Evolutionary conservation across 2,113 vertebrate species (phyloP).

Genomic region (Malaclemys terrapin): DNA sequence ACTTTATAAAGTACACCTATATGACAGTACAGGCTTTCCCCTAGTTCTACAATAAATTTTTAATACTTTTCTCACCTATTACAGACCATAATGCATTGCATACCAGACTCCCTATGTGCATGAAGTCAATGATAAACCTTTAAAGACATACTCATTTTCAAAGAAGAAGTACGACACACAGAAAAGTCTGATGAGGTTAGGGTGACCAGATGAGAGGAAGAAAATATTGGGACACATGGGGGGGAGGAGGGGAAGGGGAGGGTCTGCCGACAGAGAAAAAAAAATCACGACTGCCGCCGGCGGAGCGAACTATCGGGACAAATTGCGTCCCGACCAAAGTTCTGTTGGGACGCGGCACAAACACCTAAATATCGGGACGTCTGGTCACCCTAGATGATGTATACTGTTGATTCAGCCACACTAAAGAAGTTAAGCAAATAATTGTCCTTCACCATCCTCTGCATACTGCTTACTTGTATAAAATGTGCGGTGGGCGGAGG

Average conservation of each 20-base stretch:
- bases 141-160: not conserved
- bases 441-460: not conserved
- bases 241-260: too few relatives aligned
- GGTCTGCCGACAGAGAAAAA: too few relatives aligned
- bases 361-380: too few relatives aligned
- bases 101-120: not conserved
- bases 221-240: too few relatives aligned
- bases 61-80: not conserved
- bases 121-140: not conserved
- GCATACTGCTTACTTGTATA: not conserved
- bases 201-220: too few relatives aligned
- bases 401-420: not conserved
- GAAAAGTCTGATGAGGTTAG: not conserved
- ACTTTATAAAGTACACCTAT: not conserved
- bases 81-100: not conserved
- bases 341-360: too few relatives aligned
- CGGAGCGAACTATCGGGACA: too few relatives aligned
- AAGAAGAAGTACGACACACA: rapidly evolving
- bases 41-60: not conserved
- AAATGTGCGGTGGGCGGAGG: not conserved
- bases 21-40: not conserved
- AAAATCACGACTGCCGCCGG: too few relatives aligned
- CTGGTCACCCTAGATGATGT: not conserved
- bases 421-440: not conserved
- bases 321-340: too few relatives aligned